Conservation (phyloP, 2,113 vertebrate genomes). For the Hyla sarda region DNA sequence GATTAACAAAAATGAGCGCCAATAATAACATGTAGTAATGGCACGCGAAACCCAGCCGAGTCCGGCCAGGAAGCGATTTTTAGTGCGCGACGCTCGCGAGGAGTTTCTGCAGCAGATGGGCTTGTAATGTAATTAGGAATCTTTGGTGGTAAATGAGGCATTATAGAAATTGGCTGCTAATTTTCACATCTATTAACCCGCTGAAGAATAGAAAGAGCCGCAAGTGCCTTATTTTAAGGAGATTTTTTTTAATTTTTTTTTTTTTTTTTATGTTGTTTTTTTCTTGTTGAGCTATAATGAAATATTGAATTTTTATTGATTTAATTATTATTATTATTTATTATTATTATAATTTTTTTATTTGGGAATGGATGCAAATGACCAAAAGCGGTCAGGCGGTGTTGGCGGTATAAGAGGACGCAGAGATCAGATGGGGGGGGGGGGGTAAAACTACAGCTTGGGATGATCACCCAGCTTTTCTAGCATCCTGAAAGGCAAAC, state of each 20-base stretch:
- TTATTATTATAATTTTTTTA: no score
- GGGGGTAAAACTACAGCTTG: no score
- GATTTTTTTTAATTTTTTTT: neutral
- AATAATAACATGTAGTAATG: constrained; percentile 62
- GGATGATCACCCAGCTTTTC: no score
- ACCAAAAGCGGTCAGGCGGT: no score
- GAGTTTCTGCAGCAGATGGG: constrained; percentile 72
- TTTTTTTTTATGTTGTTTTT: neutral
- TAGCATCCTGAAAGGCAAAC: no score
- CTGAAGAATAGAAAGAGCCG: constrained; percentile 71
- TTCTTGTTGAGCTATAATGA: constrained; percentile 74
- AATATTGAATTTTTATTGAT: neutral
- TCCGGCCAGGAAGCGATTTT: constrained; percentile 47
- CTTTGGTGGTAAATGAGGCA: constrained; percentile 83
- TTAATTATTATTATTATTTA: no score
- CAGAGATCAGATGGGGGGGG: no score
- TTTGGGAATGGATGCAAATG: no score
- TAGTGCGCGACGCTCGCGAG: constrained; percentile 52
- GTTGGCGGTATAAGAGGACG: no score
- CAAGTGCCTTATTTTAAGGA: constrained; percentile 71
- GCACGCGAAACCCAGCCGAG: constrained; percentile 64
- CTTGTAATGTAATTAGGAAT: constrained; percentile 84
- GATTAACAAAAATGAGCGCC: constrained; percentile 60
- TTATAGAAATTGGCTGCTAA: constrained; percentile 87
- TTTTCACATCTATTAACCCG: constrained; percentile 88